Conservation (phyloP, 2,888 invertebrate species). For the Drosophila nigritarsus region DNA sequence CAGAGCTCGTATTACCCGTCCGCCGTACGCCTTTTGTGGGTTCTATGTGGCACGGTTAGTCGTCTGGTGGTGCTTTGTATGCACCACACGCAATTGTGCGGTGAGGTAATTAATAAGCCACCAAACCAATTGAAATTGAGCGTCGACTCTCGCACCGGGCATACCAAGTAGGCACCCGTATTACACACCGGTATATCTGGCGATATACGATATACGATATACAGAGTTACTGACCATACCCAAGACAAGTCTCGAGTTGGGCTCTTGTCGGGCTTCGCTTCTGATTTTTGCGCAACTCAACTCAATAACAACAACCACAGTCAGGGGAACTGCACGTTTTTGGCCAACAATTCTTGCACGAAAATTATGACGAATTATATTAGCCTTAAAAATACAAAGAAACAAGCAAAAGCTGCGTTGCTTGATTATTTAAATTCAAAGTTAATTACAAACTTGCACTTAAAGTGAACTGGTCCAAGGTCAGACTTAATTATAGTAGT, state of each 20-base stretch:
- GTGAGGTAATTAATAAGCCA: conserved; percentile 80
- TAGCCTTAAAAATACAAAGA: not conserved
- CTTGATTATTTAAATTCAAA: not conserved
- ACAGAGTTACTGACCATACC: conserved; percentile 72
- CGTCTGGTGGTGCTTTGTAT: conserved; percentile 50
- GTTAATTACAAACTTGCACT: not conserved
- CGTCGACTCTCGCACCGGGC: conserved; percentile 64
- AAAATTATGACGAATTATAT: not conserved
- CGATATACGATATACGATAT: conserved; percentile 28
- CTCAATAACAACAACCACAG: conserved; percentile 2
- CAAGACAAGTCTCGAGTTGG: conserved; percentile 68
- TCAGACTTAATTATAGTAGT: not conserved
- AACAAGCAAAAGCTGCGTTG: not conserved
- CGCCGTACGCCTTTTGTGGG: conserved; percentile 68
- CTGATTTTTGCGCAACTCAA: conserved; percentile 46
- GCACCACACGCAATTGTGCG: conserved; percentile 72
- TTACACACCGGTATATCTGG: conserved; percentile 7
- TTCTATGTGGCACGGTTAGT: conserved; percentile 62
- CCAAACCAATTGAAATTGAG: conserved; percentile 72
- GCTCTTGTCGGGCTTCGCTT: conserved; percentile 50
- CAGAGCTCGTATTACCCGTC: conserved; percentile 49
- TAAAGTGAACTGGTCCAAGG: conserved; percentile 2
- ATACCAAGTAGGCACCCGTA: conserved; percentile 64
- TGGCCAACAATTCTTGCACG: not conserved
- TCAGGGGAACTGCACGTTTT: conserved; percentile 12